These are phyloP conservation scores for Gadus macrocephalus DNA, from an alignment of 2,113 vertebrate genomes.

Conservation along the genomic window DNA sequence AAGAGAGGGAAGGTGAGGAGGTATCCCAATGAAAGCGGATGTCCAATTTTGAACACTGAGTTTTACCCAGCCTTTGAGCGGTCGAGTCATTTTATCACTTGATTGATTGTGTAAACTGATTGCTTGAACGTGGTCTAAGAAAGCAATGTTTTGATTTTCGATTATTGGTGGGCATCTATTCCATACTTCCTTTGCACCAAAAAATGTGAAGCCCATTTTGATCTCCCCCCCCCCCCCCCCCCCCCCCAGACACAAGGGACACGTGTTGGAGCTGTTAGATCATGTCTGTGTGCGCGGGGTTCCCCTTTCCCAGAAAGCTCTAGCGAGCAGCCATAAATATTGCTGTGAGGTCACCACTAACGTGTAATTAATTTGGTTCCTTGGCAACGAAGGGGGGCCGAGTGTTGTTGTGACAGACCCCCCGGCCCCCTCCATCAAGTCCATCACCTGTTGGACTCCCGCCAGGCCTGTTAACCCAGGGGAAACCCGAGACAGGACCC, in stretches of 20 bases:
- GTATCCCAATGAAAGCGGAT: too few relatives aligned
- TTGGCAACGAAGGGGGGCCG: conserved; percentile 27
- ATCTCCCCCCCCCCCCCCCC: too few relatives aligned
- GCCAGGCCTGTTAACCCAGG: conserved; percentile 54
- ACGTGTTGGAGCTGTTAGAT: conserved; percentile 19
- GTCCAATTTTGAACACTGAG: too few relatives aligned
- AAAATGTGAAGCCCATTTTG: too few relatives aligned
- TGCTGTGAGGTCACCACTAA: conserved; percentile 50
- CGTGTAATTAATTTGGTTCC: conserved; percentile 66
- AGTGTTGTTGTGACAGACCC: conserved; percentile 59
- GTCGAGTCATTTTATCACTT: too few relatives aligned
- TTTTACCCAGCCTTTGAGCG: too few relatives aligned
- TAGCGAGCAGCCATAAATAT: conserved; percentile 61
- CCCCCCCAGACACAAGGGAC: not conserved
- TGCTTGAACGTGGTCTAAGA: too few relatives aligned
- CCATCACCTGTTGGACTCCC: conserved; percentile 64
- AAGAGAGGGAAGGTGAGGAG: not conserved
- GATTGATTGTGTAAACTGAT: too few relatives aligned
- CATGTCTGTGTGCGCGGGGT: conserved; percentile 33
- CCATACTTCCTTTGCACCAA: too few relatives aligned
- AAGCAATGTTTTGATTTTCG: too few relatives aligned
- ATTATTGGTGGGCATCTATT: too few relatives aligned
- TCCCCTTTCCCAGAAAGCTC: conserved; percentile 43
- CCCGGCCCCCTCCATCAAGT: conserved; percentile 29
- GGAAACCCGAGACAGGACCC: conserved; percentile 46